Base-by-base conservation (phyloP, 2,888 invertebrate genomes). In the Aromia moschata region DNA sequence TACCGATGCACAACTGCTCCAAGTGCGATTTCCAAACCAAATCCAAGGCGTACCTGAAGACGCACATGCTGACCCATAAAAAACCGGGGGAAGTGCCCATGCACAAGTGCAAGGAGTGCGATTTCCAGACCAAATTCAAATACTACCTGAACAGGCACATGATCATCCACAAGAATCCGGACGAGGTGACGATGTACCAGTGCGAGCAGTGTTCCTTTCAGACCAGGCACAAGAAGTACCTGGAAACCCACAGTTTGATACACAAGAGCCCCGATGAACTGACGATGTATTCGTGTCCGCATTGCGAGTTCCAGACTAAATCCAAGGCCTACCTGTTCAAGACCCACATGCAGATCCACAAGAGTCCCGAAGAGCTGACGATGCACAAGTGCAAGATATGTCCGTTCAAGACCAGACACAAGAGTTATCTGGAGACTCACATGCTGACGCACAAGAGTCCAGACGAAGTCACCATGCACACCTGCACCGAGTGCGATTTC, bases 371-470 rank as follows among this genome's bases (percentile, higher is more conserved):
- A 11, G 66, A 66, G 10, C 30, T 66, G 11, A 55, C 45, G 1
- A 10, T 64, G 36, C 55, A 64, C 38, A 59, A 64, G 25, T 66
- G 66, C 33, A 45, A 53, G 5, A 36, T 67, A 17, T 70, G 70
- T 14, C 5, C 62, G 1, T 70, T 69, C 43, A 65, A 66, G 53
- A 70, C 70, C 0, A 60, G 65, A 25, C 67, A 68, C 55, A 70
- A 70, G 55, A 64, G 67, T 11, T 69, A 70, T 31, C 40, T 70
- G 40, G 67, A 69, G 14, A 67, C 67, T 10, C 70, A 70, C 38
- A 67, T 67, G 64, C 57, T 69, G 38, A 64, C 67, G 0, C 69
- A 70, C 54, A 62, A 66, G 11, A 67, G 64, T 11, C 69, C 67
- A 2, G 58, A 69, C n/a, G 63, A 67, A 15, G 54, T 68, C 11